Evolutionary conservation across 2,113 vertebrate species (phyloP).

Genomic region (Lynx canadensis): DNA sequence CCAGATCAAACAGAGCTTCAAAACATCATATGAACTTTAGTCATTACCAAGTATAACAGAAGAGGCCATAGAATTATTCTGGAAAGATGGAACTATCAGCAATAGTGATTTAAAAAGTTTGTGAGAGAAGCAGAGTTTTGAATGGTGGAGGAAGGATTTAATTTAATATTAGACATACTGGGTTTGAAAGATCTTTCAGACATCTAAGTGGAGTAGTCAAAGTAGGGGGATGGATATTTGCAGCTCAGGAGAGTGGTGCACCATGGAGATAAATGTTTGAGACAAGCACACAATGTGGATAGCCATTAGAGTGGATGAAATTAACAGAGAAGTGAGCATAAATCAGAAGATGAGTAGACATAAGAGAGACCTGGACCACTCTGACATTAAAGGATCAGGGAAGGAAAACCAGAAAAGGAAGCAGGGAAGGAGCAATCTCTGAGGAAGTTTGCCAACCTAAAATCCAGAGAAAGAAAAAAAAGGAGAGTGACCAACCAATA

Average conservation of each 20-base stretch:
- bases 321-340: background rate
- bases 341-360: background rate
- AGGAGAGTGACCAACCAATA: background rate
- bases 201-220: background rate
- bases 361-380: background rate
- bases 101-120: background rate
- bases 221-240: background rate
- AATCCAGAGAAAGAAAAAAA: background rate
- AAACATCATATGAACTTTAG: background rate
- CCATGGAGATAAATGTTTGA: background rate
- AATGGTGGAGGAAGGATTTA: background rate
- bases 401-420: background rate
- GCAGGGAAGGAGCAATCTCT: background rate
- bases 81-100: background rate
- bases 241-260: background rate
- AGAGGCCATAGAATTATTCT: background rate
- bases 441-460: background rate
- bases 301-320: background rate
- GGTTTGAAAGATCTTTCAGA: background rate
- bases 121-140: background rate
- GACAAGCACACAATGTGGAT: background rate
- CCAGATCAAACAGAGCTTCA: background rate
- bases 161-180: background rate
- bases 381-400: background rate
- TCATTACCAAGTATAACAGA: background rate